These are phyloP conservation scores for Gymnothorax reevesii DNA, from an alignment of 2,797 vertebrate species.

Conservation along the genomic window DNA sequence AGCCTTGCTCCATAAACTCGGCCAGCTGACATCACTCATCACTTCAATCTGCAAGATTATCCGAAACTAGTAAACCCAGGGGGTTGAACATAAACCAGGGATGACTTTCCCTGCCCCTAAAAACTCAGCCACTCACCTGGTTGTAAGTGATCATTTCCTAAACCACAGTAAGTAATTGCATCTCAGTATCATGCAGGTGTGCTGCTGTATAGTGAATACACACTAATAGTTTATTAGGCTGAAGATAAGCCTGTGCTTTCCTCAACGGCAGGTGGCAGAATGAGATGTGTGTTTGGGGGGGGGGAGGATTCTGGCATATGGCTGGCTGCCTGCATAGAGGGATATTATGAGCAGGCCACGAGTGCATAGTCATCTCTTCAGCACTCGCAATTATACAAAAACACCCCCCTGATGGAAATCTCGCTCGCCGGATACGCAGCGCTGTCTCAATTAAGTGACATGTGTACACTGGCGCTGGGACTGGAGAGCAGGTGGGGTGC, in stretches of 20 bases:
- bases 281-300: not conserved
- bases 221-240: not conserved
- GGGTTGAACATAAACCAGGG: too few relatives aligned
- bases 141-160: not conserved
- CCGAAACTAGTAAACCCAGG: too few relatives aligned
- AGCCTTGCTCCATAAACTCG: too few relatives aligned
- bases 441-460: constrained; percentile 15
- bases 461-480: not conserved
- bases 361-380: not conserved
- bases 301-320: not conserved
- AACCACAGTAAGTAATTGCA: not conserved
- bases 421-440: not conserved
- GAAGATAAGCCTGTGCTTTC: not conserved
- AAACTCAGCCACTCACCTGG: not conserved
- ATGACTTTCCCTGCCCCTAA: not conserved
- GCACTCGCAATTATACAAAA: not conserved
- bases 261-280: not conserved
- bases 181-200: not conserved
- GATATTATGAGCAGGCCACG: not conserved
- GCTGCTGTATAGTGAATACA: not conserved
- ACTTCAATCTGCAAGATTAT: too few relatives aligned
- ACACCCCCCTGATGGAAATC: not conserved
- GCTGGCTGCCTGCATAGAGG: not conserved
- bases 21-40: too few relatives aligned
- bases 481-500: constrained; percentile 1